Evolutionary conservation across 2,888 invertebrate species (phyloP).

Genomic region (Eumacrocentrus americanus): DNA sequence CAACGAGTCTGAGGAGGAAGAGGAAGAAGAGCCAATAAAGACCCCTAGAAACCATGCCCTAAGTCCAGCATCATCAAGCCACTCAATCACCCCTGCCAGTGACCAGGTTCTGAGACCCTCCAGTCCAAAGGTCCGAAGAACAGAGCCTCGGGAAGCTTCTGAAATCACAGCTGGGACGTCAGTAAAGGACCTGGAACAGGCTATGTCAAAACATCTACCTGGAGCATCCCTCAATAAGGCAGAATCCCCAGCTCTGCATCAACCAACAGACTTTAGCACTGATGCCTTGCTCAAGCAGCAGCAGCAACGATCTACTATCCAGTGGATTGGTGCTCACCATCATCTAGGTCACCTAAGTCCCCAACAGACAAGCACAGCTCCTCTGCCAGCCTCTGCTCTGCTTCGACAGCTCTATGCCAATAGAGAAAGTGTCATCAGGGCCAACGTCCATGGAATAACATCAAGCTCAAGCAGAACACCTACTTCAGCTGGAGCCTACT

Average conservation of each 20-base stretch:
- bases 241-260: constrained; percentile 67
- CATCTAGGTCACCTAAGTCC: constrained; percentile 67
- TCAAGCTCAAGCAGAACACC: constrained; percentile 58
- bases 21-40: constrained; percentile 58
- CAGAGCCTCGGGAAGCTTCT: constrained; percentile 37
- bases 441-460: constrained; percentile 74
- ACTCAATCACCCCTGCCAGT: constrained; percentile 63
- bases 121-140: constrained; percentile 54
- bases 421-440: constrained; percentile 92
- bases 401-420: constrained; percentile 86
- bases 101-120: constrained; percentile 53
- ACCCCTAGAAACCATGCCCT: constrained; percentile 61
- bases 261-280: constrained; percentile 86
- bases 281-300: constrained; percentile 83
- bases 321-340: constrained; percentile 90
- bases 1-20: constrained; percentile 59
- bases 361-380: constrained; percentile 67
- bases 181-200: constrained; percentile 92
- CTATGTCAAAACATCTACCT: constrained; percentile 94
- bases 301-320: constrained; percentile 82
- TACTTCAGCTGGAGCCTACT: constrained; percentile 52
- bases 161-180: constrained; percentile 66
- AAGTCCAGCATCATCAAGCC: constrained; percentile 69
- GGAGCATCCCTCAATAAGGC: constrained; percentile 63
- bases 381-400: constrained; percentile 86